A percentile compares a stretch with the other conserved stretches of the same genome.
Conservation (phyloP, 2,888 invertebrate species). For the Epinotia ramella region DNA sequence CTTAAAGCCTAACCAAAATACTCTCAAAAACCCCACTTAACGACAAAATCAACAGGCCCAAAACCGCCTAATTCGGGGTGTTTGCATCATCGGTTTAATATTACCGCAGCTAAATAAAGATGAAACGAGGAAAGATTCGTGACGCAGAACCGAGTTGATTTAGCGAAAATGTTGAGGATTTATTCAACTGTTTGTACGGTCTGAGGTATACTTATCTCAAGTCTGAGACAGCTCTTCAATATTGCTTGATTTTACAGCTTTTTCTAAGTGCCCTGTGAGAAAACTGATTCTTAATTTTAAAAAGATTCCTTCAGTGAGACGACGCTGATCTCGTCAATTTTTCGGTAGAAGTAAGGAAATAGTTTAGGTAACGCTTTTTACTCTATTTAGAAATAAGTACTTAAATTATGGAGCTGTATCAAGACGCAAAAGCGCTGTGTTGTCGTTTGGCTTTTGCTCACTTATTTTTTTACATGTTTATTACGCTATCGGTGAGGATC, state of each 20-base stretch:
- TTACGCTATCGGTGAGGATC: too few species aligned
- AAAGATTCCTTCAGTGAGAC: too few species aligned
- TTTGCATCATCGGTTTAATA: slow-evolving; percentile 17
- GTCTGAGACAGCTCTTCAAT: not conserved
- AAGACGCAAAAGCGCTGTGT: too few species aligned
- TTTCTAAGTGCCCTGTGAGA: not conserved
- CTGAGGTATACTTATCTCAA: slow-evolving; percentile 4
- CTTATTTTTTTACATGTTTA: too few species aligned
- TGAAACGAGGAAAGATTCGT: slow-evolving; percentile 8
- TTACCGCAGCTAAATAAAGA: slow-evolving; percentile 10
- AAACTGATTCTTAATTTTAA: not conserved
- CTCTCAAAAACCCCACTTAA: not conserved
- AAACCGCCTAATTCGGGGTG: slow-evolving; percentile 7
- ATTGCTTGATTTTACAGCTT: not conserved
- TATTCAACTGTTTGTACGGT: slow-evolving; percentile 12
- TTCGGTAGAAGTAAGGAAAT: too few species aligned
- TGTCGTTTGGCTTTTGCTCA: too few species aligned
- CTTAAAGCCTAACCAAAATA: not conserved
- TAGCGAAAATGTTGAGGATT: slow-evolving; percentile 19
- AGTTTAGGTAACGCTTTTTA: too few species aligned
- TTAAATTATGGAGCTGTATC: too few species aligned
- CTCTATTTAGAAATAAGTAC: too few species aligned
- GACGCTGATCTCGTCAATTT: too few species aligned
- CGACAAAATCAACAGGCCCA: not conserved
- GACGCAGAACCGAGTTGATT: slow-evolving; percentile 20